phyloP scores from a whole-genome alignment of 1,140 invertebrate genomes.

The Andricus grossulariae region DNA sequence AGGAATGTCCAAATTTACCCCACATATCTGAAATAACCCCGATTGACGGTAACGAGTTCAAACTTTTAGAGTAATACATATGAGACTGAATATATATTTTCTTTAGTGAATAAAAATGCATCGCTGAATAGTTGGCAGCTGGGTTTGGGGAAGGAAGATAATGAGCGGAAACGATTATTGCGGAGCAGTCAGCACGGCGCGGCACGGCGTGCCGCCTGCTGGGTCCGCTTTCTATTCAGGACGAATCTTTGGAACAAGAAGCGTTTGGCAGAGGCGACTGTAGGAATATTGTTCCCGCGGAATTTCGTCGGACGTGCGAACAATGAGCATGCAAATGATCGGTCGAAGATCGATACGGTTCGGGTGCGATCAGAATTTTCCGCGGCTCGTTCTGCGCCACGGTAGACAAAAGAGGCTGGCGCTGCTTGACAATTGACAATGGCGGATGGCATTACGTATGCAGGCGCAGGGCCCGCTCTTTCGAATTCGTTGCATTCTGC shows the following conservation, averaged over 20 bases:
- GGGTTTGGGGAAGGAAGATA: background rate
- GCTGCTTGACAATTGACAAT: conserved; percentile 66
- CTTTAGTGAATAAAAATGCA: too few relatives aligned
- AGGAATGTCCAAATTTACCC: too few relatives aligned
- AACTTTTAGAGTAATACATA: too few relatives aligned
- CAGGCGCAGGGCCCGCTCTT: conserved; percentile 70
- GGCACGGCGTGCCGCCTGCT: conserved; percentile 28
- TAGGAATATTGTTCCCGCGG: conserved; percentile 60
- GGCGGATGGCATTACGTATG: conserved; percentile 74
- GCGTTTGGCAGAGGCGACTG: conserved; percentile 54
- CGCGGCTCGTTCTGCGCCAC: conserved; percentile 57
- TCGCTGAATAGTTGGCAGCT: too few relatives aligned
- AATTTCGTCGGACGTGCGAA: conserved; percentile 71
- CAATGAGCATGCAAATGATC: conserved; percentile 77
- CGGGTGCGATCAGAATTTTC: conserved; percentile 74
- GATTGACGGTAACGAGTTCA: too few relatives aligned
- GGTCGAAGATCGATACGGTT: conserved; percentile 74
- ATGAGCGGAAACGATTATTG: conserved; percentile 37
- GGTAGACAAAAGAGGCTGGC: conserved; percentile 68
- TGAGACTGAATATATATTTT: too few relatives aligned
- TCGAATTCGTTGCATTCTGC: conserved; percentile 74
- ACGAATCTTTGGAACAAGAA: conserved; percentile 38
- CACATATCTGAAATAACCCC: too few relatives aligned
- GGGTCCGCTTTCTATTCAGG: conserved; percentile 10
- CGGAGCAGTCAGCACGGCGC: background rate